Base-by-base conservation (phyloP, 1,140 invertebrate species). In the Daktulosphaira vitifoliae region DNA sequence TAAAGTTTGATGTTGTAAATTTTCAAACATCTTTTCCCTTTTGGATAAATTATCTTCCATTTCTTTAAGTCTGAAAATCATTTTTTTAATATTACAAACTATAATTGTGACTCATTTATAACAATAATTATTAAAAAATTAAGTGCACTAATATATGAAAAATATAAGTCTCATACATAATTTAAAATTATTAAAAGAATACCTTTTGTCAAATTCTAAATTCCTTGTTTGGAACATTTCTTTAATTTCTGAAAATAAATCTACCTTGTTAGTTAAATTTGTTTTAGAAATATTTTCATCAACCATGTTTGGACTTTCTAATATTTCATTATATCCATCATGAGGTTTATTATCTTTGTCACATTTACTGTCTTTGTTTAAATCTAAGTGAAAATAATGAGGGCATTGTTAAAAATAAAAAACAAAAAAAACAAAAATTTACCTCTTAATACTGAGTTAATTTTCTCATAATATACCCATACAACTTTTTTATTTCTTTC, bases 391-490 rank as follows among this genome's bases (percentile, higher is more conserved):
- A 33, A 33, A 33, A 33, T 33, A 33, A 33, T 5, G 5, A 33
- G 5, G 29, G 11, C 29, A 33, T 6, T 6, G 5, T 33, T 11
- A 33, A 5, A 33, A 33, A 33, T 33, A 33, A 33, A 11, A 11
- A 33, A 33, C 29, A 11, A 11, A 33, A 33, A 33, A 33, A 33
- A 33, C 29, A 5, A 33, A 44, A 16, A 23, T 9, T 46, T 62
- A 62, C 56, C 56, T 62, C 18, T 62, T 33, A 62, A 6, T 22
- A 62, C 7, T 29, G 39, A 48, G 46, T 62, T 39, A 9, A 62
- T 62, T 48, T 26, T 62, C 15, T 46, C 26, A 16, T 62, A 62
- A 20, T 62, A 62, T n/a, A 62, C 25, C 56, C 56, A 62, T 20
- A 48, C 23, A 6, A 62, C 42, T 62, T 48, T 62, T 44, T 46